phyloP scores from a whole-genome alignment of 2,888 invertebrate genomes.

The Netelia inedita region DNA sequence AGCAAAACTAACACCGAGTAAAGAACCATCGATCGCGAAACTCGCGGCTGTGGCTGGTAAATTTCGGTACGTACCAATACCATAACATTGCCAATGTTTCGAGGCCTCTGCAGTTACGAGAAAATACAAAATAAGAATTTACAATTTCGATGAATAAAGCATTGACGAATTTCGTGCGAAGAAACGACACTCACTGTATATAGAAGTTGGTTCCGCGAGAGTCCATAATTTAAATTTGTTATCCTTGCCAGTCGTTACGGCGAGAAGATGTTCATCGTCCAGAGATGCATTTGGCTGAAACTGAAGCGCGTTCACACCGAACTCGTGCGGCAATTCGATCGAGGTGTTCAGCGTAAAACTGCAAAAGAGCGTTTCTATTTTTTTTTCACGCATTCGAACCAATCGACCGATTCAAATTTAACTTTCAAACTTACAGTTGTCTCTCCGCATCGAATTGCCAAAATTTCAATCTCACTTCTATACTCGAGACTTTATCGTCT shows the following conservation, averaged over 20 bases:
- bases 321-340: slow-evolving; percentile 90
- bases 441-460: slow-evolving; percentile 88
- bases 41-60: slow-evolving; percentile 87
- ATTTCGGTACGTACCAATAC: slow-evolving; percentile 88
- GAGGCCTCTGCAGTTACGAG: slow-evolving; percentile 84
- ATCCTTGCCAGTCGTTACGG: slow-evolving; percentile 90
- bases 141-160: slow-evolving; percentile 22
- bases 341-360: slow-evolving; percentile 91
- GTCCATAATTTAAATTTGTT: slow-evolving; percentile 91
- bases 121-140: slow-evolving; percentile 11
- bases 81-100: slow-evolving; percentile 89
- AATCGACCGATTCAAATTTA: slow-evolving; percentile 11
- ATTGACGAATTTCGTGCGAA: slow-evolving; percentile 28
- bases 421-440: slow-evolving; percentile 86
- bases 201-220: slow-evolving; percentile 86
- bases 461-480: slow-evolving; percentile 91
- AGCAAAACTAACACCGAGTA: slow-evolving; percentile 90
- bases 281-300: slow-evolving; percentile 86
- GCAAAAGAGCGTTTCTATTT: slow-evolving; percentile 51
- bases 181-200: slow-evolving; percentile 84
- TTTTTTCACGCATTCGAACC: slow-evolving; percentile 3
- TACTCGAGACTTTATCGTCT: slow-evolving; percentile 87
- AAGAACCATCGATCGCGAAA: slow-evolving; percentile 92
- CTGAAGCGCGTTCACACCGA: slow-evolving; percentile 87
- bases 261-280: slow-evolving; percentile 85